Evolutionary conservation across 2,888 invertebrate species (phyloP), one percentile per base, ranked within the genome.

Genomic region (Yponomeuta plumbellus): DNA sequence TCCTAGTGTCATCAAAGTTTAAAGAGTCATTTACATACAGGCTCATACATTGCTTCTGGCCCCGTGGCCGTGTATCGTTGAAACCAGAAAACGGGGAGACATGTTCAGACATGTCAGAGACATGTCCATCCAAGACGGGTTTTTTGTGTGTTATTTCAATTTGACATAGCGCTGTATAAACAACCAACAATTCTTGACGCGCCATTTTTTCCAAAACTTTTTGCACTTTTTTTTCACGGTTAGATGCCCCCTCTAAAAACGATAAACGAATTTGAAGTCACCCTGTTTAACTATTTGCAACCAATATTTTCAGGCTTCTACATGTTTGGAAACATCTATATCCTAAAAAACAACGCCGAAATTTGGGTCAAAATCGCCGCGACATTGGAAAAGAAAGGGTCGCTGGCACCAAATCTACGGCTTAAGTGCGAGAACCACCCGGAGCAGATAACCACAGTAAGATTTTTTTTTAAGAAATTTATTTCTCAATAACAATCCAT

Each of bases 271-370:
- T 65, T 61, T 22, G 13, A 61, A 39, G 20, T 62, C 11, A 17
- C 39, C n/a, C 62, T 62, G 58, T 62, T 52, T 39, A n/a, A 44
- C 5, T 66, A 76, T 74, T 39, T 52, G n/a, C n/a, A 52, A 56
- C 20, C n/a, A 20, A 20, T 56, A 11, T 56, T 52, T 44, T 11
- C 70, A 91, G 94, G 94, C 1, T 89, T 95, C 67, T 95, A 93
- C 75, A 92, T 95, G 57, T 92, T 95, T 74, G 95, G 95, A 23
- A 95, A 95, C 74, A 93, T 94, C 71, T 78, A 88, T 5, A 86
- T 90, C 66, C 75, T 94, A 6, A 88, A 85, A 73, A 71, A 72
- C 2, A 90, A 88, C 64, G 92, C 92, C 17, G 71, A 80, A 17
- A 79, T 94, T 26, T 94, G 94, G 94, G 77, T 72, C 20, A 85